Evolutionary conservation across 2,888 invertebrate species (phyloP).

Genomic region (Drosophila austrosaltans): DNA sequence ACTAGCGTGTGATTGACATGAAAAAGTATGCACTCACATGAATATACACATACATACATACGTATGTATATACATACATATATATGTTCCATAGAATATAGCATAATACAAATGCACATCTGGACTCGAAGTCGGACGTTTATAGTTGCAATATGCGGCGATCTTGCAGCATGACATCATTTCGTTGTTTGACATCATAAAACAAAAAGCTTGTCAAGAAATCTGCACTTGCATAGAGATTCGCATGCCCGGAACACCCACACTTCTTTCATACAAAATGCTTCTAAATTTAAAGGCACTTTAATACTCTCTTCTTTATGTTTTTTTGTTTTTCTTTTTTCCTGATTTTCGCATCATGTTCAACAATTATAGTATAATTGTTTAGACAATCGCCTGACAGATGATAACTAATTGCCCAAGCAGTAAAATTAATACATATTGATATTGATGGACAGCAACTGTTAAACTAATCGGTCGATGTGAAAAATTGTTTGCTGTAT

Average conservation of each 20-base stretch:
- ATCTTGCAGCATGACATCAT: conserved; percentile 79
- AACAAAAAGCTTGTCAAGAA: conserved; percentile 44
- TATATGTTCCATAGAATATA: conserved; percentile 19
- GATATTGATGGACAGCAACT: conserved; percentile 55
- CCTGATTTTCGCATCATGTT: conserved; percentile 35
- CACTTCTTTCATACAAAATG: conserved; percentile 36
- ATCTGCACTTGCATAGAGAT: conserved; percentile 64
- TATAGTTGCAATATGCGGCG: conserved; percentile 56
- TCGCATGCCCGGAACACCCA: conserved; percentile 45
- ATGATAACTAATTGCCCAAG: conserved; percentile 74
- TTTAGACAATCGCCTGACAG: conserved; percentile 74
- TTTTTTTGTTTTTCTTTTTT: conserved; percentile 8
- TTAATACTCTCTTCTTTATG: conserved; percentile 10
- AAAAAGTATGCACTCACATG: conserved; percentile 55
- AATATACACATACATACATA: conserved; percentile 1
- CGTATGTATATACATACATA: not conserved
- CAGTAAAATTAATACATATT: conserved; percentile 64
- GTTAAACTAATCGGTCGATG: conserved; percentile 30
- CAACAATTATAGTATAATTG: conserved; percentile 52
- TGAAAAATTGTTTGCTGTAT: conserved; percentile 26
- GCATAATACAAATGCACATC: conserved; percentile 75
- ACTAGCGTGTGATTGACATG: conserved; percentile 74
- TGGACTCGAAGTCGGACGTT: conserved; percentile 50
- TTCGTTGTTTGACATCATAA: conserved; percentile 66
- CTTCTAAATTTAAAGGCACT: conserved; percentile 21